Percentiles rank a stretch among this genome's conserved stretches.
Conservation (phyloP, 2,888 invertebrate genomes). For the Adela reaumurella region DNA sequence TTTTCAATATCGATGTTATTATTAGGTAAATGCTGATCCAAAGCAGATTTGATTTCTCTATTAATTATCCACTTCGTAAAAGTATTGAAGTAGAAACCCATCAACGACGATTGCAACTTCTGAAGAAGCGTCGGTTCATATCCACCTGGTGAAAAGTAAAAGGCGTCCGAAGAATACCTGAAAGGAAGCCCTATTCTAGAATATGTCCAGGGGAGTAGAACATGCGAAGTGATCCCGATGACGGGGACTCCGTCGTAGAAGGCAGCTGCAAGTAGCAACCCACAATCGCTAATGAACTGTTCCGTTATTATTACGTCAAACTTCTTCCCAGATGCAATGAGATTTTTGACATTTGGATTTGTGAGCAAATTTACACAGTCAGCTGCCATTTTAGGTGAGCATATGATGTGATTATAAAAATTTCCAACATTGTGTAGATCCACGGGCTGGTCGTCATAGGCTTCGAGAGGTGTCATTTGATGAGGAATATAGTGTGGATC, state of each 20-base stretch:
- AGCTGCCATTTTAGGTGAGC: slow-evolving; percentile 7
- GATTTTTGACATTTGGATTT: slow-evolving; percentile 21
- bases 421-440: slow-evolving; percentile 15
- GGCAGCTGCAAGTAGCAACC: slow-evolving; percentile 29
- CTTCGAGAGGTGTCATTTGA: slow-evolving; percentile 13
- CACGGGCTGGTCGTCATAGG: slow-evolving; percentile 16
- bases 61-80: slow-evolving; percentile 24
- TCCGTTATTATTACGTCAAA: slow-evolving; percentile 48
- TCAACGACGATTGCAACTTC: slow-evolving; percentile 22
- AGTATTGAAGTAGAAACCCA: slow-evolving; percentile 18
- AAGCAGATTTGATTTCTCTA: slow-evolving; percentile 25
- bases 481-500: slow-evolving; percentile 9
- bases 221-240: slow-evolving; percentile 50
- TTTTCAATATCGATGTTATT: slow-evolving; percentile 41
- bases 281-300: slow-evolving; percentile 43
- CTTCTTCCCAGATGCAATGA: slow-evolving; percentile 19
- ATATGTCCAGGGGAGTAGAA: slow-evolving; percentile 42
- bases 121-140: slow-evolving; percentile 22
- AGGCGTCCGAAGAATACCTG: slow-evolving; percentile 43
- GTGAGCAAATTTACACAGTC: slow-evolving; percentile 28
- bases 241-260: slow-evolving; percentile 38
- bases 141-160: slow-evolving; percentile 33
- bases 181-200: slow-evolving; percentile 43
- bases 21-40: slow-evolving; percentile 34
- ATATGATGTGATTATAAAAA: slow-evolving; percentile 17